Percentiles rank a stretch among this genome's conserved stretches.
Evolutionary conservation across 2,888 invertebrate species (phyloP).

Genomic region (Hemicrepidius hirtus): DNA sequence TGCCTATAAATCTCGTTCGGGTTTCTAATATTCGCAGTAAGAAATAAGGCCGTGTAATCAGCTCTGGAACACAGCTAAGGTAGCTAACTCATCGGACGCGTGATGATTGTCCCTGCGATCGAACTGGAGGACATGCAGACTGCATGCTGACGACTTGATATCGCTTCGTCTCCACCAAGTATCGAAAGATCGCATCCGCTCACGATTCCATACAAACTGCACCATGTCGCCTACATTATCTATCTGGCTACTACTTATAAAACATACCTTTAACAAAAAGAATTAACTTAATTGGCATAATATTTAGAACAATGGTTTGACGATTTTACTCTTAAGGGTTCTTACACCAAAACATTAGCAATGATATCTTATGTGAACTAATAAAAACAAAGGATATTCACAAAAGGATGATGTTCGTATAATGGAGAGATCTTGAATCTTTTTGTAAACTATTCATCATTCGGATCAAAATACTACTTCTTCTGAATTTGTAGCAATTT

Average conservation of each 20-base stretch:
- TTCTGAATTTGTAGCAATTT: no score
- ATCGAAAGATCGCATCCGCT: constrained; percentile 45
- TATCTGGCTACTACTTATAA: not conserved
- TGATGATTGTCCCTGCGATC: constrained; percentile 50
- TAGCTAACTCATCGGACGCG: constrained; percentile 52
- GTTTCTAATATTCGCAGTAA: constrained; percentile 69
- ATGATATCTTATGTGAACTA: no score
- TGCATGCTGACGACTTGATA: constrained; percentile 49
- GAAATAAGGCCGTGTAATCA: constrained; percentile 56
- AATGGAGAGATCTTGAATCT: no score
- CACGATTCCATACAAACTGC: constrained; percentile 48
- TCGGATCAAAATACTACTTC: no score
- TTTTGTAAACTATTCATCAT: no score
- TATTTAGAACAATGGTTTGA: no score
- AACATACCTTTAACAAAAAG: not conserved
- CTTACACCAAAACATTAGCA: no score
- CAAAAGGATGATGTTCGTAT: no score
- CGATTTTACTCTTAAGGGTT: no score
- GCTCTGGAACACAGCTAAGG: constrained; percentile 49
- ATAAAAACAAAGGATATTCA: no score
- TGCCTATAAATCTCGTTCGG: constrained; percentile 71
- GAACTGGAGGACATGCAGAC: constrained; percentile 44
- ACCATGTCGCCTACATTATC: constrained; percentile 12
- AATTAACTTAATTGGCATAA: no score
- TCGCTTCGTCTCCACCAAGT: constrained; percentile 39